These are phyloP conservation scores for Tillus elongatus DNA, from an alignment of 2,888 invertebrate genomes.

Conservation along the genomic window DNA sequence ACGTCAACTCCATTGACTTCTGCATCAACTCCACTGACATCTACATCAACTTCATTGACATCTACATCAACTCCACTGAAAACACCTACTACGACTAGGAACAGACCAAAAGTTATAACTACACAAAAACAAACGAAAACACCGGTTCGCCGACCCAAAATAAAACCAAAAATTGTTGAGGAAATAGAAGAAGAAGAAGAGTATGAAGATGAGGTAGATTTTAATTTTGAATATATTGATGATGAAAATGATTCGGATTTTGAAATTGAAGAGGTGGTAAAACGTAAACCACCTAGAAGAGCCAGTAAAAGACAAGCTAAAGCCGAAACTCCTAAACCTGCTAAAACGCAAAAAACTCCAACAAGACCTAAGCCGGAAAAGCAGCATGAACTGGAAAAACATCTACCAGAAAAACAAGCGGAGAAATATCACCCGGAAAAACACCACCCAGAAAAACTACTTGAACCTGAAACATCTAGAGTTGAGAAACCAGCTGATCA, in stretches of 20 bases:
- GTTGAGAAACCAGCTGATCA: constrained; percentile 12
- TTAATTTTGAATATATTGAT: constrained; percentile 40
- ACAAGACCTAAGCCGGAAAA: constrained; percentile 12
- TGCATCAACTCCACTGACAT: background rate
- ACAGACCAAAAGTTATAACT: background rate
- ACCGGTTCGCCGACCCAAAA: background rate
- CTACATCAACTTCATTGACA: too few relatives aligned
- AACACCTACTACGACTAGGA: background rate
- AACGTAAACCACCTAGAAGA: constrained; percentile 25
- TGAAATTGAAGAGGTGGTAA: constrained; percentile 31
- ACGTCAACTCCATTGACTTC: background rate
- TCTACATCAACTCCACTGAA: too few relatives aligned
- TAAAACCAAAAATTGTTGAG: constrained; percentile 18
- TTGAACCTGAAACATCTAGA: constrained; percentile 29
- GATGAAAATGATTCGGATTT: constrained; percentile 48
- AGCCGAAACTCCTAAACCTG: constrained; percentile 15
- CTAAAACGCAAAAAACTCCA: constrained; percentile 26
- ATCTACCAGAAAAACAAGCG: constrained; percentile 10
- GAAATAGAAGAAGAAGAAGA: constrained; percentile 27
- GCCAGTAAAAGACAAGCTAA: constrained; percentile 24
- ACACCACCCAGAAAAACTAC: constrained; percentile 9
- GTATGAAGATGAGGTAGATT: constrained; percentile 50
- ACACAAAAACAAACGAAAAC: background rate
- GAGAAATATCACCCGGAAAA: constrained; percentile 29
- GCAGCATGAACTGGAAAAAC: constrained; percentile 4